These are phyloP conservation scores for Nymphalis io DNA, from an alignment of 1,140 invertebrate species.

Conservation along the genomic window DNA sequence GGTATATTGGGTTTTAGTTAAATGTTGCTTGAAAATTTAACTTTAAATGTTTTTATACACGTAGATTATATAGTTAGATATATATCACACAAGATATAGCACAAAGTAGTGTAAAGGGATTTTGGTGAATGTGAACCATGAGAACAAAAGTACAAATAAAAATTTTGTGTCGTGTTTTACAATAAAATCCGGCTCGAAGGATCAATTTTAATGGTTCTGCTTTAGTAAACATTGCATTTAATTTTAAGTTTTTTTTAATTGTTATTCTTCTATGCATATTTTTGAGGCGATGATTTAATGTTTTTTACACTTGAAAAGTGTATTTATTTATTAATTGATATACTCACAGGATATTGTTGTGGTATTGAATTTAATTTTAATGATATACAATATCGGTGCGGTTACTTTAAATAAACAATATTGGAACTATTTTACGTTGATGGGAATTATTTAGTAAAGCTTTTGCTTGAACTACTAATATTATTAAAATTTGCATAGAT, in stretches of 20 bases:
- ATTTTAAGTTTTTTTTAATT: background rate
- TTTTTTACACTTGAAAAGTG: no score
- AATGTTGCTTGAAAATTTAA: background rate
- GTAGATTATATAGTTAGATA: background rate
- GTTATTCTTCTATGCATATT: no score
- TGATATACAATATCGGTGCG: no score
- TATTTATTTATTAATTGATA: no score
- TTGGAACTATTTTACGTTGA: no score
- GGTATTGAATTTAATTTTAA: no score
- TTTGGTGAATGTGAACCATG: constrained; percentile 2
- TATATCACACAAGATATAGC: constrained; percentile 7
- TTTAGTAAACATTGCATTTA: background rate
- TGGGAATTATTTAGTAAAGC: no score
- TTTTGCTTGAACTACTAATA: no score
- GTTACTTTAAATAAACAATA: no score
- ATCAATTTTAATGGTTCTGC: background rate
- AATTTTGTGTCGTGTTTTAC: background rate
- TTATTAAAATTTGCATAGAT: no score
- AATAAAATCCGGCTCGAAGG: constrained; percentile 7
- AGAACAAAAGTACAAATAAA: constrained; percentile 6
- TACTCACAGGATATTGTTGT: no score
- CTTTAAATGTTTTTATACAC: background rate
- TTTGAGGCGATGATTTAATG: no score
- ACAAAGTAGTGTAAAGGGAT: background rate
- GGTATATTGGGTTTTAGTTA: background rate